Percentiles rank a stretch among this genome's conserved stretches.
Evolutionary conservation across 2,888 invertebrate species (phyloP).

Genomic region (Cryptocephalus moraei): DNA sequence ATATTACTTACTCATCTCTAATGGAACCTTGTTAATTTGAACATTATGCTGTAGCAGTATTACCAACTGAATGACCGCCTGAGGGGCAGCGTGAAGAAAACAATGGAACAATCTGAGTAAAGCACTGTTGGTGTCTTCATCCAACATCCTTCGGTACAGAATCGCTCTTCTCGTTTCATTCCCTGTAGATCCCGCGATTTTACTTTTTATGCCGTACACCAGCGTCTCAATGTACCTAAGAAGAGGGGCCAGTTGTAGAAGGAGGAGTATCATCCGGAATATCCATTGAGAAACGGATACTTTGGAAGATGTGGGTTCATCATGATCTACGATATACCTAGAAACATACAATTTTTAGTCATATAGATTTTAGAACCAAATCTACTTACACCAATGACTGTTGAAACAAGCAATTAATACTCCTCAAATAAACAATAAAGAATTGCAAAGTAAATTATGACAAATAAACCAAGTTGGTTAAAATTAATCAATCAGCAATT

Average conservation of each 20-base stretch:
- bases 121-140: slow-evolving; percentile 40
- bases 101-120: slow-evolving; percentile 38
- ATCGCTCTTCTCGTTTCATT: slow-evolving; percentile 30
- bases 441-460: too few species aligned
- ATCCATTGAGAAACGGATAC: slow-evolving; percentile 37
- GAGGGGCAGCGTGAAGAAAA: slow-evolving; percentile 39
- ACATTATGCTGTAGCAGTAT: slow-evolving; percentile 30
- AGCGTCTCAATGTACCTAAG: slow-evolving; percentile 39
- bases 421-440: too few species aligned
- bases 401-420: too few species aligned
- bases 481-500: too few species aligned
- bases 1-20: slow-evolving; percentile 10
- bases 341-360: slow-evolving; percentile 10
- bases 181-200: slow-evolving; percentile 29
- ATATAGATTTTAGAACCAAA: too few species aligned
- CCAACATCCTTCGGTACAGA: slow-evolving; percentile 36
- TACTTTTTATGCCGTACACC: slow-evolving; percentile 36
- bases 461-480: too few species aligned
- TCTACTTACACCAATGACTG: too few species aligned
- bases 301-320: slow-evolving; percentile 35
- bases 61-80: slow-evolving; percentile 37
- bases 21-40: slow-evolving; percentile 19
- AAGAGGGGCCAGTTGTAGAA: slow-evolving; percentile 41
- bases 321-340: slow-evolving; percentile 41
- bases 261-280: slow-evolving; percentile 36